phyloP scores from a whole-genome alignment of 1,140 invertebrate species.

The Drosophila elegans region DNA sequence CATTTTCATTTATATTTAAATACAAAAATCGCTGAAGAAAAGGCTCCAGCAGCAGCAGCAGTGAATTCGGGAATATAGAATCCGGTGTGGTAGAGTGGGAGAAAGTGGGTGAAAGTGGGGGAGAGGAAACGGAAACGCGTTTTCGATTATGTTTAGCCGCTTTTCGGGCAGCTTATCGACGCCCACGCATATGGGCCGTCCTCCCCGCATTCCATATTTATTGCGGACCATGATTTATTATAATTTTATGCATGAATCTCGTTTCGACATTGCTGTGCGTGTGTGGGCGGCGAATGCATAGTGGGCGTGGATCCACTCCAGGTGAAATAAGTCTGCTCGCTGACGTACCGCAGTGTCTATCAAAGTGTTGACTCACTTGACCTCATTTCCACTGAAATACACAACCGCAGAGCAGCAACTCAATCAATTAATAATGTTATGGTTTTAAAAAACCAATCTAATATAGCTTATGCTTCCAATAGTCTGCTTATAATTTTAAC shows the following conservation, averaged over 20 bases:
- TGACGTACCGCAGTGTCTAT: constrained; percentile 20
- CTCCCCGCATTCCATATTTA: constrained; percentile 70
- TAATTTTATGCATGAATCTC: constrained; percentile 81
- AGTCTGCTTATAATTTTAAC: no score
- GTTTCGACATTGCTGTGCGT: constrained; percentile 1
- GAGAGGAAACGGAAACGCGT: constrained; percentile 57
- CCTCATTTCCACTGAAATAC: constrained; percentile 4
- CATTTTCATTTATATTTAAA: constrained; percentile 84
- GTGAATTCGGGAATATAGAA: constrained; percentile 8
- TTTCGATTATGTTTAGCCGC: constrained; percentile 81
- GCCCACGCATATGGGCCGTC: constrained; percentile 56
- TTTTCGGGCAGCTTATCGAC: constrained; percentile 77
- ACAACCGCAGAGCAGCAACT: background rate
- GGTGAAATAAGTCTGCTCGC: constrained; percentile 62
- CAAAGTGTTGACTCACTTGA: constrained; percentile 24
- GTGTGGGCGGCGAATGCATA: constrained; percentile 34
- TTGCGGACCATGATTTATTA: constrained; percentile 79
- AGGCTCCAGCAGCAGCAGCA: background rate
- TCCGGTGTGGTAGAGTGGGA: background rate
- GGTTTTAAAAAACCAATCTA: background rate
- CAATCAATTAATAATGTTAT: constrained; percentile 7
- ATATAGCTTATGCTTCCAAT: no score
- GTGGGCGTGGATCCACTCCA: constrained; percentile 54
- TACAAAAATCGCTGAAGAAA: constrained; percentile 50
- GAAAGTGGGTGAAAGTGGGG: background rate